These are phyloP conservation scores for Cephalopterus ornatus DNA, from an alignment of 2,113 vertebrate species.

Conservation along the genomic window DNA sequence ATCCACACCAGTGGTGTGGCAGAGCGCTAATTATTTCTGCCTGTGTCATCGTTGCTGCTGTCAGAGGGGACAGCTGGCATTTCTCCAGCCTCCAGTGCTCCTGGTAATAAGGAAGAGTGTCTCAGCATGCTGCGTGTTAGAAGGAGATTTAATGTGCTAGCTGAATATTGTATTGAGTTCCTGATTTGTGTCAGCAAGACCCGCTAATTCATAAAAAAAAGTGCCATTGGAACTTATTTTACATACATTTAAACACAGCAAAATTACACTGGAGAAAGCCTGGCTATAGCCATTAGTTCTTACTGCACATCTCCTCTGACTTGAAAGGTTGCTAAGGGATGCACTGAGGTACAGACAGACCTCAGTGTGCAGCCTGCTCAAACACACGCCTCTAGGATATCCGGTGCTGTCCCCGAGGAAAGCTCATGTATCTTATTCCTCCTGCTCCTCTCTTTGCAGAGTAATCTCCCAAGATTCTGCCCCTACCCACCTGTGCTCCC, in stretches of 20 bases:
- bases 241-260: not conserved
- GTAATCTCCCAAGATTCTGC: not conserved
- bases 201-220: slow-evolving; percentile 11
- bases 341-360: not conserved
- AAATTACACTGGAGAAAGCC: not conserved
- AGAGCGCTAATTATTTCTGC: slow-evolving; percentile 31
- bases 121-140: not conserved
- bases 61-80: slow-evolving; percentile 35
- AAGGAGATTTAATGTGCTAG: not conserved
- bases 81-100: slow-evolving; percentile 9
- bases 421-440: not conserved
- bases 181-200: slow-evolving; percentile 38
- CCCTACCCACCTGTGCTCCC: not conserved
- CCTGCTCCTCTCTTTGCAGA: not conserved
- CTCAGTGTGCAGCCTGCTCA: not conserved
- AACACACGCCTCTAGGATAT: not conserved
- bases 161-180: slow-evolving; percentile 7
- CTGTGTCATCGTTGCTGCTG: not conserved
- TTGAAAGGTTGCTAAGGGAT: not conserved
- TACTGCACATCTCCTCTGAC: not conserved
- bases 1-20: not conserved
- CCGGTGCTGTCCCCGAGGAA: rapidly evolving
- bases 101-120: not conserved
- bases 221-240: not conserved
- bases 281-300: not conserved